Base-by-base conservation (phyloP, 2,888 invertebrate genomes). In the Lochmaea crataegi region DNA sequence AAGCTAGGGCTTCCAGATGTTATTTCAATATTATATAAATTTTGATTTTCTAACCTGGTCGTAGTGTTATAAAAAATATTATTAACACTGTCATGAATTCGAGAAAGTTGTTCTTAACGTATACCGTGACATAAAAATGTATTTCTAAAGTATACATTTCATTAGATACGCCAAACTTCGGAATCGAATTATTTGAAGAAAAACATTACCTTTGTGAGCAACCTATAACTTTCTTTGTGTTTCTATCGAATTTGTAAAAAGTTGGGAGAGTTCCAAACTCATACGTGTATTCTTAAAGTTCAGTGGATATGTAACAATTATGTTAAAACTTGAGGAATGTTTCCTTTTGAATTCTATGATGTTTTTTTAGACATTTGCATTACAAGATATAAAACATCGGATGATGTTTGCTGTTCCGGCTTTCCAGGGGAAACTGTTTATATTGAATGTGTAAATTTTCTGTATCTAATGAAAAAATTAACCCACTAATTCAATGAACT, bases 181-280 rank as follows among this genome's bases (percentile, higher is more conserved):
- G 18, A 63, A 70, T 64, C 45, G 64, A 70, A 64, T 70, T 70
- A 70, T 64, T 18, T 22, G 42, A 61, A 57, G 56, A 48, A 70
- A 69, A 70, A 70, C 69, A 70, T 70, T 70, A 70, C 64, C 69
- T 70, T 70, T 70, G 69, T 70, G 64, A 70, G 41, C 26, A 64
- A 61, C 61, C 58, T 56, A 70, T 70, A 70, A 64, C 63, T 64
- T 64, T 70, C 64, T 70, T 70, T 70, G 64, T 70, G 42, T 64
- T 41, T 64, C 57, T 56, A 70, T 70, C 64, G 64, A 70, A 70
- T 70, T 70, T 70, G 56, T 56, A 57, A 64, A 64, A 70, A 70
- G 64, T 70, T 70, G n/a, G 56, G 57, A 57, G 42, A 70, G 42
- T 64, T 70, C 42, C 11, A 11, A 53, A 41, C 53, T 42, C 57